phyloP scores from a whole-genome alignment of 2,888 invertebrate genomes.

The Odontothrips loti region DNA sequence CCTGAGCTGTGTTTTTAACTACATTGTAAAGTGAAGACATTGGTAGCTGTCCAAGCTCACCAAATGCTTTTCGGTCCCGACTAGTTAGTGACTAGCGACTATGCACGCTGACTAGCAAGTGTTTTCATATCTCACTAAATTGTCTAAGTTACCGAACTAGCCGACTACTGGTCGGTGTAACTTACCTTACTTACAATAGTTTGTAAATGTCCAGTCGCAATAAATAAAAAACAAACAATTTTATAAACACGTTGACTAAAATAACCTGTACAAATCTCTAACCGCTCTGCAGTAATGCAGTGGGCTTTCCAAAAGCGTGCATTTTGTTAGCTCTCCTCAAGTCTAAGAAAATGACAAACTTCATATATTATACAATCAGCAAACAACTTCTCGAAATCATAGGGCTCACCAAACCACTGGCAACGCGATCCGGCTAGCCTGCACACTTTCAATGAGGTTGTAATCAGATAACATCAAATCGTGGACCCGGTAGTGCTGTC shows the following conservation, averaged over 20 bases:
- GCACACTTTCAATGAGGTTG: background rate
- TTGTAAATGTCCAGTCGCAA: slow-evolving; percentile 20
- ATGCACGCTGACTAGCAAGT: slow-evolving; percentile 26
- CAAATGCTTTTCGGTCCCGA: slow-evolving; percentile 22
- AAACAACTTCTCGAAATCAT: slow-evolving; percentile 4
- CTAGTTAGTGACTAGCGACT: slow-evolving; percentile 24
- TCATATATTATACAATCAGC: background rate
- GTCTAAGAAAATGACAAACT: slow-evolving; percentile 13
- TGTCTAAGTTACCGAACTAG: background rate
- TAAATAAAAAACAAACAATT: slow-evolving; percentile 20
- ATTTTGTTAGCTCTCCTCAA: background rate
- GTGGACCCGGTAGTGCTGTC: background rate
- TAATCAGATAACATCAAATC: background rate
- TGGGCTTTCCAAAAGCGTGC: background rate
- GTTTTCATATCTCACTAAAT: slow-evolving; percentile 11
- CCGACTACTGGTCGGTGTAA: slow-evolving; percentile 23
- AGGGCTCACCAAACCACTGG: background rate
- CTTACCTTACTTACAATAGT: slow-evolving; percentile 2
- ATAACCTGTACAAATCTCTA: slow-evolving; percentile 25
- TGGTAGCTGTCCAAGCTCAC: background rate
- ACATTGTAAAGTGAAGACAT: slow-evolving; percentile 18
- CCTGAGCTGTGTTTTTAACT: slow-evolving; percentile 16
- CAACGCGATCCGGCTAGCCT: background rate
- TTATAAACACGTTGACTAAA: slow-evolving; percentile 7
- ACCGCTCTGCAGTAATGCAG: background rate